Evolutionary conservation across 2,888 invertebrate genomes (phyloP), one percentile per base, ranked within the genome.

Genomic region (Gari tellinella): DNA sequence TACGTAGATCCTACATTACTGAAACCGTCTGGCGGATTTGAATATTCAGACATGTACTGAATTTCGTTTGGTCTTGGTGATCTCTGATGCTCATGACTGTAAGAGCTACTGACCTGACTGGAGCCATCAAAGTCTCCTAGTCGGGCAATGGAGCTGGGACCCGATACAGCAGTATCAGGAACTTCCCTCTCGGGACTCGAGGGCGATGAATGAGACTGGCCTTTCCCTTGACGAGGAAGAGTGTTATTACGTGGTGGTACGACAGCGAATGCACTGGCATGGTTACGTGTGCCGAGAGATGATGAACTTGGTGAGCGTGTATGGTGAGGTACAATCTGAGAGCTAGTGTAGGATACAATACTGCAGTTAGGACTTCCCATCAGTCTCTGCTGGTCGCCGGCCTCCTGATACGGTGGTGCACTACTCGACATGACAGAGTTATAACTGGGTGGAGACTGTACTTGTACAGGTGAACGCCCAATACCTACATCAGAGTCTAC

Each of bases 41-140:
- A 70, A 53, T 79, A 79, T 3, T 74, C 79, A 41, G 75, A 65
- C 58, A 79, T 57, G 26, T 72, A 75, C 26, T 57, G 73, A 31
- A 67, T 53, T 37, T 75, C 79, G 49, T 56, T 65, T 4, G 72
- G 79, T 17, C 53, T 46, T 10, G 74, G 74, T 21, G 73, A 74
- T 26, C 75, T 21, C 62, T 74, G 49, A 40, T 70, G 55, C 52
- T 80, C 79, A 56, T 79, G 74, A 45, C 75, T 79, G 56, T 55
- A 75, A 15, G 69, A 62, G 43, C 79, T 80, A 72, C 86, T 86
- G 5, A 83, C 84, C 52, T 86, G 84, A 63, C 86, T 87, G 58
- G 87, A 87, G 14, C 88, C 88, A 66, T 89, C 89, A 72, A 86
- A 85, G 52, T 89, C 88, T 19, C 85, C 77, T 15, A 85, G 57